Evolutionary conservation across 2,888 invertebrate genomes (phyloP).

Genomic region (Drosophila anceps): DNA sequence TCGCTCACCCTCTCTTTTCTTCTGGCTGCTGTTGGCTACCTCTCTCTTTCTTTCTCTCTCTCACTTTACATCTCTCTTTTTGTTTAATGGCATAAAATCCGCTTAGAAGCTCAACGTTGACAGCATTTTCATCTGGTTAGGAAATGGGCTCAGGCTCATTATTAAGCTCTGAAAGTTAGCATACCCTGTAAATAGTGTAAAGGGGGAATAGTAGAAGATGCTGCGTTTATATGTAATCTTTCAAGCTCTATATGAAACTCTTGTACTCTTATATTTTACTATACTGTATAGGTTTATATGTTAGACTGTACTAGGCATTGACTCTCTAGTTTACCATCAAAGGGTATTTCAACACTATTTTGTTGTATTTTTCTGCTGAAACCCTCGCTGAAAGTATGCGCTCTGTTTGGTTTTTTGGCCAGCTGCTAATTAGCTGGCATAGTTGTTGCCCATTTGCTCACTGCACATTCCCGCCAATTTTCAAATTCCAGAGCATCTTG

Average conservation of each 20-base stretch:
- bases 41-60: conserved; percentile 18
- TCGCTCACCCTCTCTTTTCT: conserved; percentile 25
- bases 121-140: conserved; percentile 55
- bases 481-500: conserved; percentile 70
- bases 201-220: background rate
- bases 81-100: conserved; percentile 57
- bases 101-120: conserved; percentile 72
- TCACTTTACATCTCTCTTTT: conserved; percentile 15
- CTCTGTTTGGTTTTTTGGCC: conserved; percentile 45
- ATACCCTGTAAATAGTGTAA: background rate
- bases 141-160: conserved; percentile 54
- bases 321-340: background rate
- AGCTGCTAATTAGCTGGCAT: conserved; percentile 60
- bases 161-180: conserved; percentile 44
- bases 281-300: background rate
- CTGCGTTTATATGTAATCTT: background rate
- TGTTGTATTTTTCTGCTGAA: background rate
- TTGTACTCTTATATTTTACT: background rate
- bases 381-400: conserved; percentile 28
- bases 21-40: conserved; percentile 21
- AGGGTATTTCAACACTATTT: background rate
- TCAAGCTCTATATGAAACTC: background rate
- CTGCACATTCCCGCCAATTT: conserved; percentile 67
- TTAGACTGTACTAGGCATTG: background rate
- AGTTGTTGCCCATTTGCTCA: conserved; percentile 13